Conservation (phyloP, 2,797 vertebrate species). For the Sebastes minor region DNA sequence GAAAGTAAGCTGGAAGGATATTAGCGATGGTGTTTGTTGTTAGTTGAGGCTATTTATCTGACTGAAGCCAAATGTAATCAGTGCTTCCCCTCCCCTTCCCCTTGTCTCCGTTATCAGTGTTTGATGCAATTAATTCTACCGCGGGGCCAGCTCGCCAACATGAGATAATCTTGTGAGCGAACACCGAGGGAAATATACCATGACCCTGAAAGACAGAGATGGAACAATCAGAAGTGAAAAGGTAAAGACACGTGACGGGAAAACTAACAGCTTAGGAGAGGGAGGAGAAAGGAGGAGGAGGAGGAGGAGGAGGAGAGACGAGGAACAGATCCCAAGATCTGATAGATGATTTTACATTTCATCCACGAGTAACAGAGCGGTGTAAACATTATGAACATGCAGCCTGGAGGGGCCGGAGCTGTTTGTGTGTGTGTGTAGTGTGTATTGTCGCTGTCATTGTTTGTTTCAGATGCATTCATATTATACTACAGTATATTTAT, state of each 20-base stretch:
- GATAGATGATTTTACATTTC: slow-evolving; percentile 37
- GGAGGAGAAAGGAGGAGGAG: background rate
- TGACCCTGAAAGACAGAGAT: slow-evolving; percentile 52
- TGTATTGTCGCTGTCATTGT: background rate
- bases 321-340: background rate
- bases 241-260: background rate
- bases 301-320: background rate
- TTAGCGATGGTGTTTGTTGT: slow-evolving; percentile 58
- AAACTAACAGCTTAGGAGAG: background rate
- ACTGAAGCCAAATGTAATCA: slow-evolving; percentile 65
- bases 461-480: background rate
- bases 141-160: slow-evolving; percentile 60
- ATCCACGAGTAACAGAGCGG: slow-evolving; percentile 26
- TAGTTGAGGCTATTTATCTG: slow-evolving; percentile 66
- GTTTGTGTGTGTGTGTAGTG: background rate
- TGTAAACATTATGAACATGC: slow-evolving; percentile 26
- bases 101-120: slow-evolving; percentile 61
- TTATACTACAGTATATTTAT: background rate
- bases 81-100: slow-evolving; percentile 32
- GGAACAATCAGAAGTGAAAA: slow-evolving; percentile 22
- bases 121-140: slow-evolving; percentile 72
- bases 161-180: slow-evolving; percentile 64
- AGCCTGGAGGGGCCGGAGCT: slow-evolving; percentile 18
- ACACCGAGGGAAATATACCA: slow-evolving; percentile 71
- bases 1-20: slow-evolving; percentile 43